Conservation (phyloP, 2,888 invertebrate genomes). For the Brenthis hecate region DNA sequence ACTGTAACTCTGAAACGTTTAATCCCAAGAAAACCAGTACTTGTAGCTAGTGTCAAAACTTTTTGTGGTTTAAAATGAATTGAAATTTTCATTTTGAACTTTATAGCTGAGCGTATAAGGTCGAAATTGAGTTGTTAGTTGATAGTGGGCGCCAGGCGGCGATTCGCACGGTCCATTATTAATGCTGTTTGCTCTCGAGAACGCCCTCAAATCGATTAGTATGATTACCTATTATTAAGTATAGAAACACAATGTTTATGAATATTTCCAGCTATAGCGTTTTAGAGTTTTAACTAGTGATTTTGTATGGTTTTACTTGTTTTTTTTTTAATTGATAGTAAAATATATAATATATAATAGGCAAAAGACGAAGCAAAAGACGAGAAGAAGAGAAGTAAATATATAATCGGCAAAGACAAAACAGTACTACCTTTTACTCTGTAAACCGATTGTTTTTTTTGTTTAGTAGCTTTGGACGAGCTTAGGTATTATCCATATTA, state of each 20-base stretch:
- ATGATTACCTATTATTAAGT: conserved; percentile 34
- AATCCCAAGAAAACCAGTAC: conserved; percentile 22
- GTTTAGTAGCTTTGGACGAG: too few species aligned
- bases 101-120: neutral
- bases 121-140: neutral
- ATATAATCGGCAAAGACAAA: too few species aligned
- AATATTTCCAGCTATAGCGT: neutral
- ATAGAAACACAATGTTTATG: conserved; percentile 13
- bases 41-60: conserved; percentile 7
- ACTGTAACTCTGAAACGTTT: conserved; percentile 6
- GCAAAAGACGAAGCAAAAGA: too few species aligned
- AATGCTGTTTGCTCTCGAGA: conserved; percentile 51
- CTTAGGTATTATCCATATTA: too few species aligned
- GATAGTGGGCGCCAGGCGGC: conserved; percentile 22
- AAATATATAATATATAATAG: too few species aligned
- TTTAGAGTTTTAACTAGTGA: too few species aligned
- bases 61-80: conserved; percentile 19
- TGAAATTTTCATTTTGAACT: neutral
- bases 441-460: too few species aligned
- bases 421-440: too few species aligned
- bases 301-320: too few species aligned
- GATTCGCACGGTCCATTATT: conserved; percentile 49
- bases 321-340: too few species aligned
- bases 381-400: too few species aligned
- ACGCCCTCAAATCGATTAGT: conserved; percentile 50